Evolutionary conservation across 1,140 invertebrate species (phyloP), one percentile per base, ranked within the genome.

Genomic region (Drosophila rufa): DNA sequence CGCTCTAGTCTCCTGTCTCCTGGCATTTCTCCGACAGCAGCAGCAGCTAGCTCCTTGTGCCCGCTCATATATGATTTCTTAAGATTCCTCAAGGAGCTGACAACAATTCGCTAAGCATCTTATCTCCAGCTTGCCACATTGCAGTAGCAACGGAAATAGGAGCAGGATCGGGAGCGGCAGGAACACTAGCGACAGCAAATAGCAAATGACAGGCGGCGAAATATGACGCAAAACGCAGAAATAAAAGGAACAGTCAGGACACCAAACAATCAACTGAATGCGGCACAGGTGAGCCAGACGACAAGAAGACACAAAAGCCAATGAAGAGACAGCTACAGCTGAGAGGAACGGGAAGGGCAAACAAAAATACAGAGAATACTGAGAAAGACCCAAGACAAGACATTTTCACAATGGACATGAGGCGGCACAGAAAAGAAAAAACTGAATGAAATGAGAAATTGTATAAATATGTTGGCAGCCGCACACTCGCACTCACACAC

Each of bases 371-470:
- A 56, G 15, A 68, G 51, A 53, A 56, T 22, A 64, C 12, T 27
- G n/a, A 59, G 11, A 62, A 43, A 36, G 17, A 9, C 33, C 64
- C 55, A 61, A 60, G 59, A 58, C 66, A 78, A 78, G 76, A 68
- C 73, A 68, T 76, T 57, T 22, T 19, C 75, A 79, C 76, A 79
- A 79, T 65, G 75, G 66, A 53, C 50, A 57, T 40, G 56, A 43
- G 14, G 51, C 14, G 40, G 40, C 33, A 22, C 22, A 36, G 27
- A 47, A 51, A 12, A 65, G 50, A 76, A 57, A 59, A 53, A 50
- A 55, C 76, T 81, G 81, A 90, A 90, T 90, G 80, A 87, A 78
- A 89, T 83, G 74, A 90, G 85, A 90, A 89, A 90, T 85, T 89
- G 77, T 89, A 81, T 89, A 87, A 87, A 87, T 89, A 89, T 89